Evolutionary conservation across 1,140 invertebrate species (phyloP).

Genomic region (Hypothenemus hampei): DNA sequence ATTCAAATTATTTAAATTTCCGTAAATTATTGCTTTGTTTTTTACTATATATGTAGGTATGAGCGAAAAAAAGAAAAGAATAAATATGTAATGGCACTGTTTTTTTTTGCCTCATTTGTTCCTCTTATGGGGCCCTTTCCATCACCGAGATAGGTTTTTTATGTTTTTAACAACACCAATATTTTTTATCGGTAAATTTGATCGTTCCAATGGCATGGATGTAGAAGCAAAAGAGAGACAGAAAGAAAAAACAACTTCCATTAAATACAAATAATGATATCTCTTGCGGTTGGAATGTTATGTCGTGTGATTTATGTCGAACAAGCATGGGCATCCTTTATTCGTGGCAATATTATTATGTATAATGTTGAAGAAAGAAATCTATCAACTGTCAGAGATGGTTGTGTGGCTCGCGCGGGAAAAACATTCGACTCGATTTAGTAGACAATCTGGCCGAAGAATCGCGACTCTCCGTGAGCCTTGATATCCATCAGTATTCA

Average conservation of each 20-base stretch:
- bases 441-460: slow-evolving; percentile 28
- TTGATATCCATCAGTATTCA: slow-evolving; percentile 35
- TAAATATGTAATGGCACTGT: too few relatives aligned
- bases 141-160: too few relatives aligned
- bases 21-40: slow-evolving; percentile 6
- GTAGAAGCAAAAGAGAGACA: too few relatives aligned
- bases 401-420: slow-evolving; percentile 22
- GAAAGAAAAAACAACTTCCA: too few relatives aligned
- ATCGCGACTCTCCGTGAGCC: slow-evolving; percentile 27
- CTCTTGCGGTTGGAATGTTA: slow-evolving; percentile 25
- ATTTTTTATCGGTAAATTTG: too few relatives aligned
- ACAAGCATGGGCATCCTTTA: slow-evolving; percentile 28
- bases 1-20: slow-evolving; percentile 2
- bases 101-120: too few relatives aligned
- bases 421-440: slow-evolving; percentile 27
- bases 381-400: slow-evolving; percentile 32
- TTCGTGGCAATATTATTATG: slow-evolving; percentile 31
- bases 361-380: slow-evolving; percentile 32
- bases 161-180: too few relatives aligned
- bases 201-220: too few relatives aligned
- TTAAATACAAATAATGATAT: slow-evolving; percentile 30
- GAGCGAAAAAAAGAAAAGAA: too few relatives aligned
- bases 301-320: slow-evolving; percentile 30
- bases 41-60: too few relatives aligned
- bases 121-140: too few relatives aligned